phyloP scores from a whole-genome alignment of 2,113 vertebrate species.

The Sphaerodactylus townsendi region DNA sequence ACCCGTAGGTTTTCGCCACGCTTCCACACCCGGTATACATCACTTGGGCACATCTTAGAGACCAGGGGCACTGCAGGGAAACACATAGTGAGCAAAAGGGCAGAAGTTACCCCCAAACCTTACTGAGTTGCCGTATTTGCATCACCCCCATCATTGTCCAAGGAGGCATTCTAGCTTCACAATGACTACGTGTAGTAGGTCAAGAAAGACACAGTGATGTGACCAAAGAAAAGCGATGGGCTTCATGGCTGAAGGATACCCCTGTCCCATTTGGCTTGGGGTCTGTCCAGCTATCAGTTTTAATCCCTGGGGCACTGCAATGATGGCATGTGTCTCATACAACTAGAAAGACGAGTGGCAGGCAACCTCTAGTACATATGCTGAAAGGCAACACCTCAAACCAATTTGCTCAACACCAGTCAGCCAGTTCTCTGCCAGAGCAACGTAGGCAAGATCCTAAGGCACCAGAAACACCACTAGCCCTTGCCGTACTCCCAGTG shows the following conservation, averaged over 20 bases:
- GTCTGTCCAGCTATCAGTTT: neutral
- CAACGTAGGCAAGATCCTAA: too few species aligned
- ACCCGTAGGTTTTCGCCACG: conserved; percentile 90
- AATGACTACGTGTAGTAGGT: neutral
- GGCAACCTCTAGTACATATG: too few species aligned
- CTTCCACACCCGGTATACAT: conserved; percentile 95
- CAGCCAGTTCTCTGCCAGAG: too few species aligned
- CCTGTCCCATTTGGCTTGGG: neutral
- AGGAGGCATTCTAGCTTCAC: too few species aligned
- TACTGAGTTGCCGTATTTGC: neutral
- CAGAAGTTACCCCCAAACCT: neutral
- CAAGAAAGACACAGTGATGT: neutral
- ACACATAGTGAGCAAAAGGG: neutral
- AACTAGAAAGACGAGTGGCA: neutral
- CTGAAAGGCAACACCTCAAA: too few species aligned
- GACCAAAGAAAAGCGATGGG: neutral
- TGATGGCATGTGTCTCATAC: neutral
- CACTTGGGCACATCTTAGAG: conserved; percentile 94
- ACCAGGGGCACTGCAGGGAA: conserved; percentile 86
- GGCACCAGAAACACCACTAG: too few species aligned
- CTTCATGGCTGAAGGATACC: neutral
- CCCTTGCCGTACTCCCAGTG: too few species aligned
- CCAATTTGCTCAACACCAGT: too few species aligned
- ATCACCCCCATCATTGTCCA: neutral
- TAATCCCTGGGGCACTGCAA: neutral